Conservation (phyloP, 35 echinoderm and acorn worm genomes). For the Chiridota heheva region DNA sequence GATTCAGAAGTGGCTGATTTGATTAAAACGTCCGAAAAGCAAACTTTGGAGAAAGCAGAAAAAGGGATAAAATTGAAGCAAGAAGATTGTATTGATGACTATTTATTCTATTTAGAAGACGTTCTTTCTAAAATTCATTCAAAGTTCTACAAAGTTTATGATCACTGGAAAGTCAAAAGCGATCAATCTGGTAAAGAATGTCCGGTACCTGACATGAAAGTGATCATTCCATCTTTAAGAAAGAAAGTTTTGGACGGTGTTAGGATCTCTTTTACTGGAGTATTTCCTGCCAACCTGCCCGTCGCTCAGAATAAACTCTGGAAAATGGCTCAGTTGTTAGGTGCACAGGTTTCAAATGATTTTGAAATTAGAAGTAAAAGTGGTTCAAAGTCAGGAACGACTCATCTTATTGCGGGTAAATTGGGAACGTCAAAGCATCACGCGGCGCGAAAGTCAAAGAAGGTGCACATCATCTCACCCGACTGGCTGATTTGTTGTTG, state of each 20-base stretch:
- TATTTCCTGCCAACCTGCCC: conserved; percentile 91
- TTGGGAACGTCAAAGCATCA: conserved; percentile 88
- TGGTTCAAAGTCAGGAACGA: conserved; percentile 52
- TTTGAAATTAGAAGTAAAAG: conserved; percentile 56
- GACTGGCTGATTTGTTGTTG: conserved; percentile 94
- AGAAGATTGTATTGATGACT: conserved; percentile 75
- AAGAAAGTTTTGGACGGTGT: conserved; percentile 56
- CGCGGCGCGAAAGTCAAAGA: conserved; percentile 51
- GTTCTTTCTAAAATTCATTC: conserved; percentile 63
- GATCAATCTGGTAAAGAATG: not conserved
- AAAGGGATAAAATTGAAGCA: too few species aligned
- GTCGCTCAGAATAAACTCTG: conserved; percentile 87
- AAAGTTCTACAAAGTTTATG: conserved; percentile 60
- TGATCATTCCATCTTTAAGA: conserved; percentile 58
- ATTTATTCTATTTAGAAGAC: conserved; percentile 82
- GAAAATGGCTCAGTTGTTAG: conserved; percentile 81
- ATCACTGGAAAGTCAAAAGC: conserved; percentile 40
- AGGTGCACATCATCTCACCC: conserved; percentile 67
- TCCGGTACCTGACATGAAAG: conserved; percentile 74
- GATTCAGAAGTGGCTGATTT: not conserved
- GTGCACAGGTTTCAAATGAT: conserved; percentile 63
- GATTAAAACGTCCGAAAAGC: conserved; percentile 24
- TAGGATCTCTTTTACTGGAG: conserved; percentile 80
- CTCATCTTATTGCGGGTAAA: conserved; percentile 94
- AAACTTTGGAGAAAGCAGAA: not conserved